Conservation (phyloP, 2,797 vertebrate species). For the Megaceryle alcyon region DNA sequence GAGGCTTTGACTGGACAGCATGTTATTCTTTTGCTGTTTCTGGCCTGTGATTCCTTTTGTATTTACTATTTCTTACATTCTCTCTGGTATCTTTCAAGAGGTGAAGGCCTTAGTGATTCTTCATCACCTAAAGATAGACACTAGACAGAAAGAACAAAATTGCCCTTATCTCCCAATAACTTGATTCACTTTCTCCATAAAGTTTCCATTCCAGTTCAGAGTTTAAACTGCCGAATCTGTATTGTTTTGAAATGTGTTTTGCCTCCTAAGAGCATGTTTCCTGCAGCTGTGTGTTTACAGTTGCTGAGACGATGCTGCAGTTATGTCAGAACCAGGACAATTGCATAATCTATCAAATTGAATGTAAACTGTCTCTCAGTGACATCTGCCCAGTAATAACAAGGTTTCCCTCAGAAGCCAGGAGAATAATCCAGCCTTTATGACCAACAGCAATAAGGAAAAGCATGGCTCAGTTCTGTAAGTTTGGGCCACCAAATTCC, state of each 20-base stretch:
- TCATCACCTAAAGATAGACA: fast-evolving
- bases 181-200: background rate
- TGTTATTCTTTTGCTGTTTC: background rate
- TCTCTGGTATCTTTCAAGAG: background rate
- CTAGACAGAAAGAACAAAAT: background rate
- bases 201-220: background rate
- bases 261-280: background rate
- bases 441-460: background rate
- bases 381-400: conserved; percentile 18
- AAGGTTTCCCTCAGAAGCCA: background rate
- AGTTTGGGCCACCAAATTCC: background rate
- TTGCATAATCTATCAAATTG: conserved; percentile 46
- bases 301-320: background rate
- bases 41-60: background rate
- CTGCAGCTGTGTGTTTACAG: background rate
- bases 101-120: background rate
- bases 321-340: conserved; percentile 42
- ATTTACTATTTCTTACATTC: background rate
- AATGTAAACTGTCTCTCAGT: background rate
- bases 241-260: background rate
- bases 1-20: background rate
- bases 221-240: background rate
- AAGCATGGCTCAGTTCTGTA: background rate
- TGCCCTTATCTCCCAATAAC: background rate
- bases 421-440: conserved; percentile 4